Conservation (phyloP, 2,113 vertebrate genomes). For the Pluvianellus socialis region DNA sequence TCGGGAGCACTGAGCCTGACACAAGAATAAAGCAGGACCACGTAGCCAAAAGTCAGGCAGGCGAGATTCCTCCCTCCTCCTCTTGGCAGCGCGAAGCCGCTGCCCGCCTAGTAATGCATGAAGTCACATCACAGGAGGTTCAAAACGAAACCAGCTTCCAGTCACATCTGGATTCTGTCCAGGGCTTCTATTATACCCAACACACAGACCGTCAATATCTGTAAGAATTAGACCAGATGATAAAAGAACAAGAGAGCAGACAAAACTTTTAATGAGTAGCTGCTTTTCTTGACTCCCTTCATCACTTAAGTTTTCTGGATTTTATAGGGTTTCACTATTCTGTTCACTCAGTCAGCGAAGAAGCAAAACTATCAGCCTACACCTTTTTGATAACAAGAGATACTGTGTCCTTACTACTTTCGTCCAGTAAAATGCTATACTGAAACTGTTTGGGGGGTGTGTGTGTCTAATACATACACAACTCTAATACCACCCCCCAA, state of each 20-base stretch:
- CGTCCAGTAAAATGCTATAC: neutral
- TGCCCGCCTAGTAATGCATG: neutral
- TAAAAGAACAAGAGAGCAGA: neutral
- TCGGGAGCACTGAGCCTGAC: neutral
- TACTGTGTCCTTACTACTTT: neutral
- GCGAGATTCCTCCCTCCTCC: neutral
- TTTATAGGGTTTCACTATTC: neutral
- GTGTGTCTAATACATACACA: neutral
- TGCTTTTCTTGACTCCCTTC: neutral
- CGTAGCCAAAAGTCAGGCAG: neutral
- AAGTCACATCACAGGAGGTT: neutral
- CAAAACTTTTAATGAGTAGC: neutral
- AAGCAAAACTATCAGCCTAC: neutral
- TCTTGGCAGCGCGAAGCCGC: neutral
- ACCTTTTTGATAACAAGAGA: neutral
- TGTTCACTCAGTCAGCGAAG: neutral
- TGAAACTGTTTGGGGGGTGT: neutral
- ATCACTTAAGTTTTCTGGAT: neutral
- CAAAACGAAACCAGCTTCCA: neutral
- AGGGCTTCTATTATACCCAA: neutral
- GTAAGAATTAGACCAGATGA: neutral
- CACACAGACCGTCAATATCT: neutral
- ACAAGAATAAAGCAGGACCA: neutral
- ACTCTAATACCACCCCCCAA: neutral
- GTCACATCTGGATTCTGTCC: neutral